A percentile compares a stretch with the other conserved stretches of the same genome.
Conservation (phyloP, 2,113 vertebrate genomes). For the Taxidea taxus region DNA sequence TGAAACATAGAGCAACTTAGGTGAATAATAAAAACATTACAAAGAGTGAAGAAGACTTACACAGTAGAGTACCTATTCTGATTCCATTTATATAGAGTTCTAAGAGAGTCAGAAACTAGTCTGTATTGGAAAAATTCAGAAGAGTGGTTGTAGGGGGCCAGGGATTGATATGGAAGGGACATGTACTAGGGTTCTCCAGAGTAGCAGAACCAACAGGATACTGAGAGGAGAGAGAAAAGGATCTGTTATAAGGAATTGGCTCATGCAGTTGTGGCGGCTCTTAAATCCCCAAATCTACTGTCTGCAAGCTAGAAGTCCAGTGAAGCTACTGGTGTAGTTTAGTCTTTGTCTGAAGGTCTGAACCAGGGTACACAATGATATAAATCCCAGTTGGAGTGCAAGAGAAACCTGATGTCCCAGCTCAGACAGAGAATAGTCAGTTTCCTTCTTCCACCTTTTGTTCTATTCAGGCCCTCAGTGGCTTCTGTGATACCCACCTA, state of each 20-base stretch:
- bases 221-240: background rate
- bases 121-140: background rate
- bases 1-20: background rate
- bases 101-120: background rate
- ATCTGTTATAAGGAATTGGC: background rate
- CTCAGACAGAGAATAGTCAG: background rate
- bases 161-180: background rate
- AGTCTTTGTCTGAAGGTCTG: background rate
- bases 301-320: background rate
- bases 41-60: background rate
- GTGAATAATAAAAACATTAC: background rate
- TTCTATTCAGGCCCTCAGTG: background rate
- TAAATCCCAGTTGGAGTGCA: background rate
- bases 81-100: conserved; percentile 15
- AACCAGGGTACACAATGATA: background rate
- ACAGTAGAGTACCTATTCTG: background rate
- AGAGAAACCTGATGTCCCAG: background rate
- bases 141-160: background rate
- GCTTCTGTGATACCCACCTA: background rate
- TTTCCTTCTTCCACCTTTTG: background rate
- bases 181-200: background rate
- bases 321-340: background rate
- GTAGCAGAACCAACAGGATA: background rate
- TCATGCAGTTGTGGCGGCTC: background rate
- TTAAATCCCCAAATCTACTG: background rate